Percentiles rank a stretch among this genome's conserved stretches.
These are phyloP conservation scores for Abrostola tripartita DNA, from an alignment of 2,888 invertebrate genomes.

Conservation along the genomic window DNA sequence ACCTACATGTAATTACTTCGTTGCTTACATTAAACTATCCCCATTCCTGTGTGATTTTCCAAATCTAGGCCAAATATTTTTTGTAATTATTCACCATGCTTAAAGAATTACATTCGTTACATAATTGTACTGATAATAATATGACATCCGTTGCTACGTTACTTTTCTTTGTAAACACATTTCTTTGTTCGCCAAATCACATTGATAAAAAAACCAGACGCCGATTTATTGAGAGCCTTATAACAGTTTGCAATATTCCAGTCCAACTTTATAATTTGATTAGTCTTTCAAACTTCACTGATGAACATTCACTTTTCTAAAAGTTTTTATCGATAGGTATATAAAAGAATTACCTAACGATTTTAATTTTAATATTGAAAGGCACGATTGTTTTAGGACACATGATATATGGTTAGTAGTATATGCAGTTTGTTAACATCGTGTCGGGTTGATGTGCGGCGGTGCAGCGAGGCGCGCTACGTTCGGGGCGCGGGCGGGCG, in stretches of 20 bases:
- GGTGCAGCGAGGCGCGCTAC: conserved; percentile 62
- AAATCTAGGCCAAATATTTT: conserved; percentile 10
- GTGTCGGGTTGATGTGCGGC: conserved; percentile 57
- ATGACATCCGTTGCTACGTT: conserved; percentile 77
- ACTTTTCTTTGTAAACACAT: conserved; percentile 83
- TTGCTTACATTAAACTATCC: conserved; percentile 24
- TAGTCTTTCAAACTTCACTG: conserved; percentile 53
- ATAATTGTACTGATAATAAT: conserved; percentile 65
- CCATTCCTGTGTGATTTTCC: conserved; percentile 15
- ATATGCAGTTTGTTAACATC: conserved; percentile 63
- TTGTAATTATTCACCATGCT: conserved; percentile 35
- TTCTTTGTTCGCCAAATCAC: conserved; percentile 72
- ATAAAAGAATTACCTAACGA: conserved; percentile 47
- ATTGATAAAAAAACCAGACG: conserved; percentile 53
- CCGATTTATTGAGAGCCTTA: conserved; percentile 14
- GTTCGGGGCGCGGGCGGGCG: conserved; percentile 71
- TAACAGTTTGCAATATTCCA: conserved; percentile 24
- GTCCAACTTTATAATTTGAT: conserved; percentile 51
- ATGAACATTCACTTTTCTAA: conserved; percentile 53
- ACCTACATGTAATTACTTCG: conserved; percentile 28
- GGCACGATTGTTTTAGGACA: conserved; percentile 71
- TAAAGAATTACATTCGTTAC: conserved; percentile 60
- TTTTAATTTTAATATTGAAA: conserved; percentile 63
- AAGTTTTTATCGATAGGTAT: conserved; percentile 53
- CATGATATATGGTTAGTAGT: conserved; percentile 59